A percentile compares a stretch with the other conserved stretches of the same genome.
Conservation (phyloP, 2,888 invertebrate genomes). For the Bellardia bayeri region DNA sequence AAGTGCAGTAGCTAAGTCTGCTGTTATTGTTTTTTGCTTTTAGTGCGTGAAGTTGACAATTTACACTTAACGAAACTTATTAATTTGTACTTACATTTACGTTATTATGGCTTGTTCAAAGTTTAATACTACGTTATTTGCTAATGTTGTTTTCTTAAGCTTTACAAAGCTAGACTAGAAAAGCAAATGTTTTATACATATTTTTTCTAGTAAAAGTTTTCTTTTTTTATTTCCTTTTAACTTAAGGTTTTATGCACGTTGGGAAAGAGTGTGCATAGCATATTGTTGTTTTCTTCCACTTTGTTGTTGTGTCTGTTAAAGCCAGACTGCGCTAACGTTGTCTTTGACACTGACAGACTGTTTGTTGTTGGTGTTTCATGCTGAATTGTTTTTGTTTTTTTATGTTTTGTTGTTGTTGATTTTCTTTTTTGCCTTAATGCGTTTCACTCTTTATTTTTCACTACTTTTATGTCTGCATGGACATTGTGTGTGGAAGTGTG, state of each 20-base stretch:
- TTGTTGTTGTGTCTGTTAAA: slow-evolving; percentile 60
- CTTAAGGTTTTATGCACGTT: slow-evolving; percentile 27
- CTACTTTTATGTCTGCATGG: slow-evolving; percentile 70
- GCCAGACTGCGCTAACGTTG: slow-evolving; percentile 71
- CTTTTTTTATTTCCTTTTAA: slow-evolving; percentile 9
- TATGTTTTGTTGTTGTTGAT: slow-evolving; percentile 72
- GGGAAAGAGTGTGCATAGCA: slow-evolving; percentile 23
- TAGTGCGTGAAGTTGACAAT: slow-evolving; percentile 18
- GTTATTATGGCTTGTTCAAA: background rate
- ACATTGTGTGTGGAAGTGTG: slow-evolving; percentile 74
- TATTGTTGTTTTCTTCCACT: slow-evolving; percentile 23
- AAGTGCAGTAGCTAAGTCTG: background rate
- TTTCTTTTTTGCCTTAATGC: slow-evolving; percentile 51
- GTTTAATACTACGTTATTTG: background rate
- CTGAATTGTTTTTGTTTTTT: slow-evolving; percentile 29
- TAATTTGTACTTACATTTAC: background rate
- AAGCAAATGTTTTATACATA: background rate
- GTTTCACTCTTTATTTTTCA: slow-evolving; percentile 71
- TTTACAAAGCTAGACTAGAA: background rate
- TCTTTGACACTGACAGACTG: slow-evolving; percentile 72
- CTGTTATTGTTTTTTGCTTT: background rate
- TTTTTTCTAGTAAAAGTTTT: background rate
- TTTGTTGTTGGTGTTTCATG: slow-evolving; percentile 33
- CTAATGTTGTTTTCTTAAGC: background rate
- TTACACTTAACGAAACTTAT: slow-evolving; percentile 16